A percentile compares a stretch with the other conserved stretches of the same genome.
phyloP scores from a whole-genome alignment of 2,888 invertebrate genomes.

The Cecidostiba fungosa region DNA sequence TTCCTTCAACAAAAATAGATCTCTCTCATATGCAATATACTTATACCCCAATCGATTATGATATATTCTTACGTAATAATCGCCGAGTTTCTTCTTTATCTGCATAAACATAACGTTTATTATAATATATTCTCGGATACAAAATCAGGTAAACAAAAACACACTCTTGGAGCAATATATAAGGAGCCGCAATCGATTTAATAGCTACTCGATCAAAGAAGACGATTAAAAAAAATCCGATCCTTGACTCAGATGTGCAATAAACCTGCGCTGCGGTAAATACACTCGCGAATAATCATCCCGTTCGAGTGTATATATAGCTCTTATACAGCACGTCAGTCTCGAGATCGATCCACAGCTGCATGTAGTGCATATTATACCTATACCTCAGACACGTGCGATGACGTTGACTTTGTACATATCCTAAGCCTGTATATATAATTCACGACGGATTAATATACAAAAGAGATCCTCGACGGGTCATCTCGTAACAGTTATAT shows the following conservation, averaged over 20 bases:
- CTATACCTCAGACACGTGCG: no score
- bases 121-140: no score
- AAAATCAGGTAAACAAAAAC: no score
- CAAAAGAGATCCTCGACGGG: no score
- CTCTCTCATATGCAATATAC: background rate
- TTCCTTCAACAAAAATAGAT: background rate
- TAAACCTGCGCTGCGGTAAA: background rate
- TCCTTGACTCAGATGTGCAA: no score
- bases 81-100: background rate
- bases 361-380: background rate
- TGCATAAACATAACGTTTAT: background rate
- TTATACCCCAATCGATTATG: background rate
- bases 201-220: no score
- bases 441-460: no score
- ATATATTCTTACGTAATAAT: background rate
- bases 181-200: no score
- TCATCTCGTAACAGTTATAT: background rate
- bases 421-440: no score
- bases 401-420: no score
- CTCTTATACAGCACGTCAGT: background rate
- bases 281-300: background rate
- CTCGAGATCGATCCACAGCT: background rate
- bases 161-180: no score
- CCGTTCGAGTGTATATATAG: background rate
- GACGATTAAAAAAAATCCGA: background rate